Base-by-base conservation (phyloP, 64 coral and sea anemone species). In the Stichodactyla mertensii region DNA sequence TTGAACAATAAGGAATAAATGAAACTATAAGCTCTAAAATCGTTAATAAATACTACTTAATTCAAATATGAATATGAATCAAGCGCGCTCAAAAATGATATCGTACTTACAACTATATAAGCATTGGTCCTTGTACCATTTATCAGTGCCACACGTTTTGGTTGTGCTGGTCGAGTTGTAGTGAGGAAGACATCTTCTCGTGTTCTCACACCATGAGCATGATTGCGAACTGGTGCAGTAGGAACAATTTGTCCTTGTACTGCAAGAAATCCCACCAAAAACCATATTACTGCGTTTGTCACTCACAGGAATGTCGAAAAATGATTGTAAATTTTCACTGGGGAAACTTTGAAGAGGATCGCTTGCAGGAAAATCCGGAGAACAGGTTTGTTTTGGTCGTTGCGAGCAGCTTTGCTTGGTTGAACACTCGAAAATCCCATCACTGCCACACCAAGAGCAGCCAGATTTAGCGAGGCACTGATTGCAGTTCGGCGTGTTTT, bases 151-250 rank as follows among this genome's bases (percentile, higher is more conserved):
- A 55, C 90, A 92, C 27, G 22, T 52, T 14, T 83, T 20, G 4
- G 52, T 18, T 4, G 59, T 60, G 51, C 4, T 81, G 28, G 77
- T 67, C 4, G 22, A 10, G 26, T 87, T 87, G 52, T 56, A 82
- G 55, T 55, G 57, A 7, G 62, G 69, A 16, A 87, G 52, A 22
- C 90, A 92, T 2, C 57, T 57, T 92, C 66, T 60, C 55, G 71
- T 92, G 14, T 60, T 45, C 18, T 86, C 59, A 31, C 90, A 92
- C 90, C 90, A 92, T 24, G 78, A 23, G 8, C 90, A 92, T 22
- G 10, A 82, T 12, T 79, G 31, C 2, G 26, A 14, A 15, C 4
- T 24, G 0, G 84, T 87, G 23, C 90, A 91, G 26, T 82, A 71
- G 0, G 78, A 16, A 20, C 90, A 92, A 10, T 66, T 64, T 5